These are phyloP conservation scores for Eucriotettix oculatus DNA, from an alignment of 2,888 invertebrate species.

Conservation along the genomic window DNA sequence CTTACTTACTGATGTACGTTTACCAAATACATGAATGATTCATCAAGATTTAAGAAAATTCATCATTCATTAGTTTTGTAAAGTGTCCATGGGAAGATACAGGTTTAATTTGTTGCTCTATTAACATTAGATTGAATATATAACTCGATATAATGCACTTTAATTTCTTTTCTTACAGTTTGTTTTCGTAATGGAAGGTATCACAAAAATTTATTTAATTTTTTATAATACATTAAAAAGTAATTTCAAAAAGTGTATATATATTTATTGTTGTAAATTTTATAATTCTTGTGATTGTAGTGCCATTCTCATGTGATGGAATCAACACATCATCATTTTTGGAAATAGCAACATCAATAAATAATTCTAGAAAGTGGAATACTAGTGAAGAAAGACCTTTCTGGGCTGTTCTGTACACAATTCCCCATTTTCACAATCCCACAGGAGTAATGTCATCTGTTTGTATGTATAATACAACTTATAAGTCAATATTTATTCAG, in stretches of 20 bases:
- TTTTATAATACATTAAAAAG: no score
- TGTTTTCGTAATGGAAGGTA: background rate
- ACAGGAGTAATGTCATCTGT: constrained; percentile 33
- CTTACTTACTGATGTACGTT: no score
- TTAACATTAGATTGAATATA: no score
- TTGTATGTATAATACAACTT: constrained; percentile 19
- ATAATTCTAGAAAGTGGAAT: constrained; percentile 17
- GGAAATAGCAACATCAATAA: constrained; percentile 23
- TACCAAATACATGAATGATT: no score
- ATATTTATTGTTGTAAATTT: background rate
- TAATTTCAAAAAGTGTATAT: background rate
- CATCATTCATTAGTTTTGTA: no score
- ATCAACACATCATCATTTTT: constrained; percentile 33
- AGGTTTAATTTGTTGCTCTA: no score
- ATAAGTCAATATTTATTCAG: background rate
- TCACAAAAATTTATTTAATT: background rate
- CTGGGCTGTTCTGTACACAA: constrained; percentile 37
- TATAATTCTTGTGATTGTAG: constrained; percentile 14
- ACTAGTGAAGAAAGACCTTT: constrained; percentile 27
- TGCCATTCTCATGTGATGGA: constrained; percentile 34
- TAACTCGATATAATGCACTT: no score
- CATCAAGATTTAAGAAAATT: no score
- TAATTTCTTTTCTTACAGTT: no score
- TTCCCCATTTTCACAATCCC: constrained; percentile 42
- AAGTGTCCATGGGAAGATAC: no score